Conservation (phyloP, 2,888 invertebrate species). For the Empis livida region DNA sequence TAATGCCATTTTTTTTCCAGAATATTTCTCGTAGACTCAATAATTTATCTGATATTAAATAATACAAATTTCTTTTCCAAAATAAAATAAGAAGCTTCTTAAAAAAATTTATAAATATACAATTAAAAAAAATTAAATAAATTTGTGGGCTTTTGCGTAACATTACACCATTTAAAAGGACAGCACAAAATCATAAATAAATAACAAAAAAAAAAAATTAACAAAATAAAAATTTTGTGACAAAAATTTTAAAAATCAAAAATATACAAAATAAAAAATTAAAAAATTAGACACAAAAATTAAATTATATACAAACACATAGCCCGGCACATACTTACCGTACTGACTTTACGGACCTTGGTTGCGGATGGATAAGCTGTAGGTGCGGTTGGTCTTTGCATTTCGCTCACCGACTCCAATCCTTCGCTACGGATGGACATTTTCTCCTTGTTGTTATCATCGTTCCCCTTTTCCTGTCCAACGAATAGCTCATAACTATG, state of each 20-base stretch:
- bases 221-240: slow-evolving; percentile 1
- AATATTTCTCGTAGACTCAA: too few species aligned
- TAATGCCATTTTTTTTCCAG: too few species aligned
- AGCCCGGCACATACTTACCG: slow-evolving; percentile 56
- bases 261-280: slow-evolving; percentile 1
- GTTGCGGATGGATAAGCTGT: slow-evolving; percentile 38
- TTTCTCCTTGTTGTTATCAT: slow-evolving; percentile 81
- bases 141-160: too few species aligned
- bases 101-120: too few species aligned
- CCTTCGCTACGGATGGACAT: slow-evolving; percentile 83
- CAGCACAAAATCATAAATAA: slow-evolving; percentile 6
- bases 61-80: too few species aligned
- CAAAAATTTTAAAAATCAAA: slow-evolving; percentile 4
- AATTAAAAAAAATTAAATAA: too few species aligned
- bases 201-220: slow-evolving; percentile 7
- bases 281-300: slow-evolving; percentile 12
- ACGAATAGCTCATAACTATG: slow-evolving; percentile 87
- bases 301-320: slow-evolving; percentile 20
- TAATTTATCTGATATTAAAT: too few species aligned
- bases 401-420: slow-evolving; percentile 84
- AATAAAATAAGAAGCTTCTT: too few species aligned
- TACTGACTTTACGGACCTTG: slow-evolving; percentile 83
- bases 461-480: slow-evolving; percentile 76
- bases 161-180: background rate
- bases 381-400: slow-evolving; percentile 40